phyloP scores from a whole-genome alignment of 2,888 invertebrate genomes.

The Dolomedes plantarius region DNA sequence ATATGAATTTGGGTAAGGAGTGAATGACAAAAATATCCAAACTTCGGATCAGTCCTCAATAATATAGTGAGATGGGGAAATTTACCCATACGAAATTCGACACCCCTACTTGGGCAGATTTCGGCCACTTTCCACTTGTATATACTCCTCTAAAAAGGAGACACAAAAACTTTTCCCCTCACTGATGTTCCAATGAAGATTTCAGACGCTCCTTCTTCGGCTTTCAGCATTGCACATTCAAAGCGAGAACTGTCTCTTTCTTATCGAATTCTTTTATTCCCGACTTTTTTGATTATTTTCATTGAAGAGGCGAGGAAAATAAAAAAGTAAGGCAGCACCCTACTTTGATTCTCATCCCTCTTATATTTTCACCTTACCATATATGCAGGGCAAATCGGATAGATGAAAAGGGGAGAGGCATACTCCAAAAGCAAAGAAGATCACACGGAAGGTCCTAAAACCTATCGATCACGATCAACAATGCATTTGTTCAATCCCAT shows the following conservation, averaged over 20 bases:
- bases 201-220: constrained; percentile 30
- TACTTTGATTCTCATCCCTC: constrained; percentile 50
- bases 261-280: constrained; percentile 41
- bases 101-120: constrained; percentile 54
- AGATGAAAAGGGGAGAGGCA: constrained; percentile 33
- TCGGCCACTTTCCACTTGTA: constrained; percentile 30
- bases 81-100: constrained; percentile 53
- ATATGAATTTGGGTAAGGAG: too few species aligned
- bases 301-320: constrained; percentile 16
- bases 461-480: constrained; percentile 70
- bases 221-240: constrained; percentile 46
- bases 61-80: not conserved
- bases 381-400: constrained; percentile 63
- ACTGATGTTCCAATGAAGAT: constrained; percentile 59
- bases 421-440: constrained; percentile 58
- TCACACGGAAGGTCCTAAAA: constrained; percentile 61
- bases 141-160: constrained; percentile 6
- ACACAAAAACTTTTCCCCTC: constrained; percentile 45
- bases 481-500: constrained; percentile 64
- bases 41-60: too few species aligned
- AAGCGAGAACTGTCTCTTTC: constrained; percentile 28
- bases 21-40: too few species aligned
- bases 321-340: constrained; percentile 43
- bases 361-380: constrained; percentile 50
- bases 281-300: constrained; percentile 41